Base-by-base conservation (phyloP, 1,140 invertebrate species). In the Charaxes varanes region DNA sequence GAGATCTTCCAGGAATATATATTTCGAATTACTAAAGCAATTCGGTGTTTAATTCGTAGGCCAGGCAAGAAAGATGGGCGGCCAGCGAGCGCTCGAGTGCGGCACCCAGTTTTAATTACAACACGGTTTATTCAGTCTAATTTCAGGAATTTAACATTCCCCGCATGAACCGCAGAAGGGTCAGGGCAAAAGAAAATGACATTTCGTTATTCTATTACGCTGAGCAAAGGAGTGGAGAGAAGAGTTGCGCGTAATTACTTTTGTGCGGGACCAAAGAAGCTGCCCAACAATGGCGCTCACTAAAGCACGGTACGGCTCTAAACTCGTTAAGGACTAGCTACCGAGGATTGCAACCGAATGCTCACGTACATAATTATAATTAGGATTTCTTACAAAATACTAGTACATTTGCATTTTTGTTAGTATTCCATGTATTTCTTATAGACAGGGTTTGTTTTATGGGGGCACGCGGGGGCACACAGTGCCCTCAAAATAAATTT, bases 41-140 rank as follows among this genome's bases (percentile, higher is more conserved):
- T 83, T 74, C 67, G 62, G 62, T 78, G 71, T 69, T 80, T 83
- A 83, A 83, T 80, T 80, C 73, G 73, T 76, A 71, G 78, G 72
- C 73, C 68, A 68, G 60, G 61, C 70, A 80, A 83, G 79, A 83
- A 73, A 70, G 74, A 83, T 80, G 73, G 79, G 73, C 64, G 61
- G 66, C 41, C 61, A 59, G 51, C 50, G 27, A 28, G 56, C n/a
- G n/a, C 52, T 51, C 44, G 43, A 45, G 51, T 52, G 49, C 61
- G 60, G 58, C 64, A 62, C 65, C 73, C 73, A 58, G 58, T 50
- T 83, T 83, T 83, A 83, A 83, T 83, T 83, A 83, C 76, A 77
- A 77, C 66, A 51, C 65, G 76, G 76, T 83, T 79, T 76, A 79
- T 83, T 73, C 68, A 69, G 56, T 73, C 73, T 80, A 79, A 83